Conservation (phyloP, 2,113 vertebrate genomes). For the Microtus oregoni region DNA sequence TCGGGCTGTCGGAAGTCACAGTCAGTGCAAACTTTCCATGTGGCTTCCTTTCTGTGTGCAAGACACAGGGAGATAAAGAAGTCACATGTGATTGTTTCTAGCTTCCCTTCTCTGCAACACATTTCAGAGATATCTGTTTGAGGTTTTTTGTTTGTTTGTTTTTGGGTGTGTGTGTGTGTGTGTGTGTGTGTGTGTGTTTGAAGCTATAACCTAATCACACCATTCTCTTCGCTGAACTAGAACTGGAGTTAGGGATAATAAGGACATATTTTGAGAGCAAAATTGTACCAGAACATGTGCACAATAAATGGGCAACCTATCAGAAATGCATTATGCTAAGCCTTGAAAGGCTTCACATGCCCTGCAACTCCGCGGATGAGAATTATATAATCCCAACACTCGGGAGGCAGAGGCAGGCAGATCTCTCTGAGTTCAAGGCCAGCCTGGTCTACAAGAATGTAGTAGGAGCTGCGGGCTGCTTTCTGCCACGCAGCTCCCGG, state of each 20-base stretch:
- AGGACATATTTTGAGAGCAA: conserved; percentile 33
- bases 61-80: no score
- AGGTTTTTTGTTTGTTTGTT: background rate
- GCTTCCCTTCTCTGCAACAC: no score
- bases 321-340: background rate
- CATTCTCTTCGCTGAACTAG: background rate
- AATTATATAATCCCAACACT: background rate
- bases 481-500: no score
- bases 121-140: background rate
- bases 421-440: no score
- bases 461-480: no score
- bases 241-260: background rate
- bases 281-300: background rate
- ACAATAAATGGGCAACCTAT: background rate
- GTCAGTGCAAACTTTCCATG: background rate
- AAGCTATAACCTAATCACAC: background rate
- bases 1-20: conserved; percentile 21
- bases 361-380: background rate
- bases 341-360: background rate
- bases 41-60: no score
- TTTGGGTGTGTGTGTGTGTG: background rate
- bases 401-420: no score
- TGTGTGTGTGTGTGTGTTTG: background rate
- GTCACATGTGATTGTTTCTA: no score
- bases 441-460: no score